Percentiles rank a stretch among this genome's conserved stretches.
Evolutionary conservation across 2,888 invertebrate species (phyloP).

Genomic region (Globia sparganii): DNA sequence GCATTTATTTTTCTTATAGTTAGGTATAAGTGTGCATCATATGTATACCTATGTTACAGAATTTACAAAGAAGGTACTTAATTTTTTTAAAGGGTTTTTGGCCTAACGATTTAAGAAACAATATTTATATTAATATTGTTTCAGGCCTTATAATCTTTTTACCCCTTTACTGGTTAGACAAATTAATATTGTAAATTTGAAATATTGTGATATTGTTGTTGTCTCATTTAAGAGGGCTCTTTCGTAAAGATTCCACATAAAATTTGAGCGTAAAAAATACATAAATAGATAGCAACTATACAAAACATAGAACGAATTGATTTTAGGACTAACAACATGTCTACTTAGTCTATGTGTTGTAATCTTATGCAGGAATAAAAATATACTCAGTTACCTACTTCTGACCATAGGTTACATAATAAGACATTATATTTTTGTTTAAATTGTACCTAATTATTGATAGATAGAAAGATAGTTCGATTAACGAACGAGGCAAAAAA

Average conservation of each 20-base stretch:
- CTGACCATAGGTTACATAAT: constrained; percentile 32
- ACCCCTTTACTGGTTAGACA: background rate
- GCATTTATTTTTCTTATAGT: background rate
- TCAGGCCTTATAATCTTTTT: background rate
- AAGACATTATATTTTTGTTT: constrained; percentile 23
- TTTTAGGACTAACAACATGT: constrained; percentile 23
- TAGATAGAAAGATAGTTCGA: constrained; percentile 2
- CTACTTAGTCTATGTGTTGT: constrained; percentile 40
- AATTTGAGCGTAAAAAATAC: background rate
- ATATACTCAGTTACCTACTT: constrained; percentile 41
- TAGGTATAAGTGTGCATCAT: background rate
- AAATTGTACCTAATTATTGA: constrained; percentile 26
- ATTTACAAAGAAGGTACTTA: background rate
- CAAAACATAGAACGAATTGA: constrained; percentile 28
- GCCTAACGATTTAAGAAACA: background rate
- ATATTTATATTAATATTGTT: background rate
- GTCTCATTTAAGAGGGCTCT: background rate
- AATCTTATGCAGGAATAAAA: constrained; percentile 33
- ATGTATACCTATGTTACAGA: background rate
- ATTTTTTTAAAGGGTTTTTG: background rate
- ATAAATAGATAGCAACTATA: constrained; percentile 28
- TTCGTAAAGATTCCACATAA: background rate
- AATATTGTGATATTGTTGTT: background rate
- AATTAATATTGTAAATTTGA: background rate
- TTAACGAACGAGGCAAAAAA: background rate